Conservation (phyloP, 2,888 invertebrate genomes). For the Drosophila anomalata region DNA sequence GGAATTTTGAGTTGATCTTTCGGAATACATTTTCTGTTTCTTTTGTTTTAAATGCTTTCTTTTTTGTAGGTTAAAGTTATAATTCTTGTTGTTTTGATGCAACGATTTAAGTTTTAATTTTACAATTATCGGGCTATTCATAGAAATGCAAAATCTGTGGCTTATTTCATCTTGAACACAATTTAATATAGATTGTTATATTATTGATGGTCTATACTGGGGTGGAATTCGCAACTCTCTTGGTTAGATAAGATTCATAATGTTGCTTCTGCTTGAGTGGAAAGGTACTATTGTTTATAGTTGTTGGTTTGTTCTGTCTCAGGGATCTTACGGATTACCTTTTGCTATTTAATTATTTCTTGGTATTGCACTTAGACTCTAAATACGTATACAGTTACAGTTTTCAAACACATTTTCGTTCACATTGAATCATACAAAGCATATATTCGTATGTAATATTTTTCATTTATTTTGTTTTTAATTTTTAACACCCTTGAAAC, state of each 20-base stretch:
- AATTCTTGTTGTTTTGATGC: constrained; percentile 29
- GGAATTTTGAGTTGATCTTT: constrained; percentile 78
- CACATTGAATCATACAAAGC: constrained; percentile 49
- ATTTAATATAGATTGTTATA: constrained; percentile 38
- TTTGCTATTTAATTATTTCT: constrained; percentile 45
- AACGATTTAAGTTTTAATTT: constrained; percentile 23
- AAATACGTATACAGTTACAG: constrained; percentile 70
- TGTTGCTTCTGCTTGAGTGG: constrained; percentile 52
- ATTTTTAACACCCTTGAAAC: constrained; percentile 32
- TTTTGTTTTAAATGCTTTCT: constrained; percentile 31
- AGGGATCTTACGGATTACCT: constrained; percentile 46
- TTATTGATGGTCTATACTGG: constrained; percentile 34
- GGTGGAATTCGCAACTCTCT: constrained; percentile 22
- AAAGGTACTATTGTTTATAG: constrained; percentile 74
- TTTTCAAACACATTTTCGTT: constrained; percentile 57
- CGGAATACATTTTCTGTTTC: constrained; percentile 64
- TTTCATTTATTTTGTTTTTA: constrained; percentile 30
- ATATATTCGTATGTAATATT: constrained; percentile 24
- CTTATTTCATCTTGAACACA: constrained; percentile 62
- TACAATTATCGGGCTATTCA: constrained; percentile 21
- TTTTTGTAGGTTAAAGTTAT: constrained; percentile 42
- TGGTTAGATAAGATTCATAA: constrained; percentile 12
- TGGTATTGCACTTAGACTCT: constrained; percentile 68
- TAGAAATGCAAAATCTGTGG: constrained; percentile 26
- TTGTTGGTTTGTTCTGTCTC: constrained; percentile 50